Percentiles rank a stretch among this genome's conserved stretches.
Evolutionary conservation across 1,140 invertebrate species (phyloP).

Genomic region (Drosophila pseudoobscura): DNA sequence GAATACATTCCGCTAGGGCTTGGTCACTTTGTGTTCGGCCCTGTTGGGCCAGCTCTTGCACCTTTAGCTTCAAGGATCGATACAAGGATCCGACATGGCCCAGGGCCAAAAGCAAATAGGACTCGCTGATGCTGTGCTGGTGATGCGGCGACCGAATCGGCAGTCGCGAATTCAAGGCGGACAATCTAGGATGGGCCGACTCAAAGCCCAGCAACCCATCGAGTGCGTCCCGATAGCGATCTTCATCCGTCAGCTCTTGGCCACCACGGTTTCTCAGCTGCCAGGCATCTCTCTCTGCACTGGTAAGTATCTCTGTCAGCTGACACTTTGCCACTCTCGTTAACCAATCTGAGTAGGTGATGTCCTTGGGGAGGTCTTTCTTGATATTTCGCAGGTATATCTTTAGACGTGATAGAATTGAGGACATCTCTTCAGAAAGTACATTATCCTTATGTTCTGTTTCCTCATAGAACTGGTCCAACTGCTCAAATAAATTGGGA

Average conservation of each 20-base stretch:
- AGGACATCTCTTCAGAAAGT: background rate
- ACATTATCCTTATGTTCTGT: background rate
- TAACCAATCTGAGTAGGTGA: background rate
- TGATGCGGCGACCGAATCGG: slow-evolving; percentile 46
- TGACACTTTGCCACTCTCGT: slow-evolving; percentile 1
- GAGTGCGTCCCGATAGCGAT: slow-evolving; percentile 30
- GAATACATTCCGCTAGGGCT: slow-evolving; percentile 10
- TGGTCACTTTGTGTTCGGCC: slow-evolving; percentile 5
- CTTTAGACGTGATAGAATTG: slow-evolving; percentile 2
- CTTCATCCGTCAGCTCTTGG: background rate
- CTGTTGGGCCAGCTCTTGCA: background rate
- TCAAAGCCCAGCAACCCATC: slow-evolving; percentile 45
- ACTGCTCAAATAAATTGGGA: slow-evolving; percentile 45
- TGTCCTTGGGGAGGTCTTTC: background rate
- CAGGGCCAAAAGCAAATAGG: slow-evolving; percentile 41
- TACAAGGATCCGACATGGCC: slow-evolving; percentile 50
- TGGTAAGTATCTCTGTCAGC: slow-evolving; percentile 26
- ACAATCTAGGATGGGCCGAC: slow-evolving; percentile 37
- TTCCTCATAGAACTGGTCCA: slow-evolving; percentile 48
- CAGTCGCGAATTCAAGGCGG: slow-evolving; percentile 10
- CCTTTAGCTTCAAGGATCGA: slow-evolving; percentile 7
- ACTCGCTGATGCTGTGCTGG: slow-evolving; percentile 49
- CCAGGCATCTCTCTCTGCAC: slow-evolving; percentile 11
- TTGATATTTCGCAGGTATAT: background rate
- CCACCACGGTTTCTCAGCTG: slow-evolving; percentile 11